phyloP scores from a whole-genome alignment of 2,797 vertebrate species.

The Luscinia luscinia region DNA sequence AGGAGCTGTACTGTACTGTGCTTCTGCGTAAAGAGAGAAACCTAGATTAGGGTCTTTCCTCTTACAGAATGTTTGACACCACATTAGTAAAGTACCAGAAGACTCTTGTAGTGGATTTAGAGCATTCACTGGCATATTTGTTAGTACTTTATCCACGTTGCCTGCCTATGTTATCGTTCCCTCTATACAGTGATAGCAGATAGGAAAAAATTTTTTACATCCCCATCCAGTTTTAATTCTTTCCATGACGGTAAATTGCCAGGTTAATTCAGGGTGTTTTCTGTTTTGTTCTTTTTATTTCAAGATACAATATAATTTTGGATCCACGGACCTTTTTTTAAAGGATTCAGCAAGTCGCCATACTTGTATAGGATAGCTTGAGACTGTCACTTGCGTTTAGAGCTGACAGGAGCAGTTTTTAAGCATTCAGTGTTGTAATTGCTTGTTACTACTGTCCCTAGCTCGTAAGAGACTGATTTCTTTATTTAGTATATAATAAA shows the following conservation, averaged over 20 bases:
- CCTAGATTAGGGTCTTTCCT: neutral
- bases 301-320: neutral
- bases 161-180: neutral
- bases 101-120: neutral
- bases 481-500: neutral
- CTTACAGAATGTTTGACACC: neutral
- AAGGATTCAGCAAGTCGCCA: neutral
- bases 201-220: neutral
- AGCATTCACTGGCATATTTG: neutral
- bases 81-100: neutral
- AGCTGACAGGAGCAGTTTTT: neutral
- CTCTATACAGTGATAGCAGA: neutral
- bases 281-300: neutral
- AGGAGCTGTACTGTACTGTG: neutral
- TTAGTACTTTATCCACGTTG: neutral
- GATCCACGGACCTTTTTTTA: neutral
- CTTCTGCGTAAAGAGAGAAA: neutral
- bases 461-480: neutral
- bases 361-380: neutral
- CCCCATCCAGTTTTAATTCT: neutral
- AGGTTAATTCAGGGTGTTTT: neutral
- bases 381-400: neutral
- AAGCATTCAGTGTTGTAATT: neutral
- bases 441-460: neutral
- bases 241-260: neutral